phyloP scores from a whole-genome alignment of 2,888 invertebrate genomes.

The Dynastes tityus region DNA sequence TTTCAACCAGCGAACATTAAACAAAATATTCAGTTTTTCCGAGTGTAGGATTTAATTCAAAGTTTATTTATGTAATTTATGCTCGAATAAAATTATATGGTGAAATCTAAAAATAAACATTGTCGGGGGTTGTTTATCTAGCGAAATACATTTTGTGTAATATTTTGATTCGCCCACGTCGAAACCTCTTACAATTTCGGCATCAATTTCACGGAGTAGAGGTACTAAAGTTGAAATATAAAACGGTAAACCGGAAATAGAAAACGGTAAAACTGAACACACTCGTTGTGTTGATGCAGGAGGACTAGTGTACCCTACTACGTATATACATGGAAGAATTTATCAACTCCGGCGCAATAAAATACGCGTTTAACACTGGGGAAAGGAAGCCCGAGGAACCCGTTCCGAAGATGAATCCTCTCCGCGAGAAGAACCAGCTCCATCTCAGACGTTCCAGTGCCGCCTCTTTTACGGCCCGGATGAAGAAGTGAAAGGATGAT shows the following conservation, averaged over 20 bases:
- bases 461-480: conserved; percentile 34
- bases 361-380: conserved; percentile 33
- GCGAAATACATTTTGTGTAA: background rate
- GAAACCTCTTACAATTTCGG: background rate
- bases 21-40: no score
- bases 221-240: background rate
- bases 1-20: no score
- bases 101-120: no score
- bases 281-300: background rate
- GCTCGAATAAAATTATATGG: no score
- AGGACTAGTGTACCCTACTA: conserved; percentile 3
- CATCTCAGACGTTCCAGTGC: background rate
- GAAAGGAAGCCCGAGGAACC: conserved; percentile 12
- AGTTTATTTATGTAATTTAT: no score
- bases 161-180: conserved; percentile 3
- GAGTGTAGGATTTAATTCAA: no score
- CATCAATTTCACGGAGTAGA: background rate
- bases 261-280: conserved; percentile 18
- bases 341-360: conserved; percentile 32
- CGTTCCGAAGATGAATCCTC: conserved; percentile 30
- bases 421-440: background rate
- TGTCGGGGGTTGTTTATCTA: no score
- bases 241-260: conserved; percentile 10
- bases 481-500: conserved; percentile 50
- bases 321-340: conserved; percentile 25